phyloP scores from a whole-genome alignment of 1,140 invertebrate genomes.

The Pissodes strobi region DNA sequence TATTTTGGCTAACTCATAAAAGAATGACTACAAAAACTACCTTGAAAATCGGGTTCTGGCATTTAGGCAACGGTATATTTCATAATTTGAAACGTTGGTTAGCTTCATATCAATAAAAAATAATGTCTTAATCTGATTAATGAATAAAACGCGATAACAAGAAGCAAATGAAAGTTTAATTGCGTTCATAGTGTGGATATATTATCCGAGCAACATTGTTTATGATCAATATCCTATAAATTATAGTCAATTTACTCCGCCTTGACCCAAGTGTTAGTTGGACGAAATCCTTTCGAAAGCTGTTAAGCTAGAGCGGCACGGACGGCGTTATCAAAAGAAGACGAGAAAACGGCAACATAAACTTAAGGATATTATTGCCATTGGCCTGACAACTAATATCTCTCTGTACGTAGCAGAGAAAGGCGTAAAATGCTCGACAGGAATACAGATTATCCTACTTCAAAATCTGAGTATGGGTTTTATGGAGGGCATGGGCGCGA shows the following conservation, averaged over 20 bases:
- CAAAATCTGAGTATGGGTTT: constrained; percentile 15
- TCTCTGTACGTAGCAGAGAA: constrained; percentile 12
- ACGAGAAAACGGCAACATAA: constrained; percentile 29
- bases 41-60: no score
- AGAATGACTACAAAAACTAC: no score
- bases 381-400: constrained; percentile 32
- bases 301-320: constrained; percentile 15
- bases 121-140: no score
- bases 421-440: constrained; percentile 29
- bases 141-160: no score
- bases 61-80: no score
- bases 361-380: constrained; percentile 31
- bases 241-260: constrained; percentile 4
- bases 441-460: constrained; percentile 29
- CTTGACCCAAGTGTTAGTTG: constrained; percentile 21
- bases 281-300: constrained; percentile 3
- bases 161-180: no score
- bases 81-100: no score
- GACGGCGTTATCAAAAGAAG: constrained; percentile 20
- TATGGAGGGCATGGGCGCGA: constrained; percentile 12
- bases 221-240: constrained; percentile 12
- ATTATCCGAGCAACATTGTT: constrained; percentile 9
- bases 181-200: no score
- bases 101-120: no score
- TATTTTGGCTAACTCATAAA: no score